Percentiles rank a stretch among this genome's conserved stretches.
These are phyloP conservation scores for Exaiptasia diaphana DNA, from an alignment of 64 coral and sea anemone species.

Conservation along the genomic window DNA sequence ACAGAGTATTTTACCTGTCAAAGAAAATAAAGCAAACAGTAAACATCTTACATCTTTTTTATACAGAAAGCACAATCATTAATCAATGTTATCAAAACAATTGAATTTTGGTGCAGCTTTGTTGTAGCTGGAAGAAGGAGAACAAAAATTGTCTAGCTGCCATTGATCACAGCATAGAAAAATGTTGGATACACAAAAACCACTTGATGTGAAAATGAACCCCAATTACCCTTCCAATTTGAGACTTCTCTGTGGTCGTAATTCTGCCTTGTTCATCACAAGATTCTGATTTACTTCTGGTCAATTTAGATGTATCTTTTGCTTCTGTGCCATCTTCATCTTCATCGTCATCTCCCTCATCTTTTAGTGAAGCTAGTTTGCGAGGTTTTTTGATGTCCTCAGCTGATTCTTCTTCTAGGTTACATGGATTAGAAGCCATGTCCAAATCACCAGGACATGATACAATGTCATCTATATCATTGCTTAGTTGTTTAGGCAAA, in stretches of 20 bases:
- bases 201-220: too few relatives aligned
- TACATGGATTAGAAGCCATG: background rate
- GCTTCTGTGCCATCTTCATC: slow-evolving; percentile 3
- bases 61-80: too few relatives aligned
- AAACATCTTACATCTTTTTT: too few relatives aligned
- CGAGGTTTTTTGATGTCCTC: background rate
- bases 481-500: too few relatives aligned
- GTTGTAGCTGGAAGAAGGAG: too few relatives aligned
- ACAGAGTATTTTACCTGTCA: slow-evolving; percentile 33
- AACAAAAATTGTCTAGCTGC: too few relatives aligned
- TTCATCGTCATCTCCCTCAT: background rate
- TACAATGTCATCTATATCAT: background rate
- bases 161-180: too few relatives aligned
- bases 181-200: too few relatives aligned
- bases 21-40: background rate
- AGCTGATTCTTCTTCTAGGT: background rate
- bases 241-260: slow-evolving; percentile 33
- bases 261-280: slow-evolving; percentile 9
- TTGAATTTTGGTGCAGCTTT: too few relatives aligned
- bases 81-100: too few relatives aligned
- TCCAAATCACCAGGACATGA: background rate
- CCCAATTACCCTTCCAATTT: slow-evolving; percentile 47
- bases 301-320: background rate
- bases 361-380: too few relatives aligned
- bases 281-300: background rate